phyloP scores from a whole-genome alignment of 2,797 vertebrate genomes.

The Anguilla obscura region DNA sequence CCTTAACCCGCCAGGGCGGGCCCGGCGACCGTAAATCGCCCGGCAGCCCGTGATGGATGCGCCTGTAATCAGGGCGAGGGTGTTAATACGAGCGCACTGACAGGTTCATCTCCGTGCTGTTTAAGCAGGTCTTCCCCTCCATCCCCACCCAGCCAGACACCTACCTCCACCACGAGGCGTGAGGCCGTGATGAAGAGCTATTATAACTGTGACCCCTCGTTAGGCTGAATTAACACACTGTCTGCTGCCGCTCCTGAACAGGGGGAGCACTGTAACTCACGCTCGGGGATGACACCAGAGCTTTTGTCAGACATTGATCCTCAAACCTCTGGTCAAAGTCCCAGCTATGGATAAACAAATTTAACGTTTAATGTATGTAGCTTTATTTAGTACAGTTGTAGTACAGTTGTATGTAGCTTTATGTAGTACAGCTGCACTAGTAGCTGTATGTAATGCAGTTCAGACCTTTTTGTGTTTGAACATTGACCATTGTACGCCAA shows the following conservation, averaged over 20 bases:
- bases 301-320: neutral
- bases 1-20: slow-evolving; percentile 53
- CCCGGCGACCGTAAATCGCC: slow-evolving; percentile 60
- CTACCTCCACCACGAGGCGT: neutral
- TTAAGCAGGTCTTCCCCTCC: slow-evolving; percentile 51
- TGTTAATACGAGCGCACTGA: slow-evolving; percentile 57
- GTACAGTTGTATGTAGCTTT: no score
- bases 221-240: slow-evolving; percentile 50
- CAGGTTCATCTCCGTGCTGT: slow-evolving; percentile 63
- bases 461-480: neutral
- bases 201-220: slow-evolving; percentile 55
- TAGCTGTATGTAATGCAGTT: no score
- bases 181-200: slow-evolving; percentile 26
- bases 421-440: no score
- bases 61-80: slow-evolving; percentile 53
- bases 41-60: slow-evolving; percentile 56
- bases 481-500: neutral
- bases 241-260: neutral
- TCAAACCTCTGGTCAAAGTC: neutral
- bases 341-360: neutral
- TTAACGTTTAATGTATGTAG: neutral
- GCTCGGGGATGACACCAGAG: neutral
- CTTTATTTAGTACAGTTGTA: neutral
- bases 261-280: neutral
- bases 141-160: neutral